Evolutionary conservation across 2,113 vertebrate genomes (phyloP).

Genomic region (Nematolebias whitei): DNA sequence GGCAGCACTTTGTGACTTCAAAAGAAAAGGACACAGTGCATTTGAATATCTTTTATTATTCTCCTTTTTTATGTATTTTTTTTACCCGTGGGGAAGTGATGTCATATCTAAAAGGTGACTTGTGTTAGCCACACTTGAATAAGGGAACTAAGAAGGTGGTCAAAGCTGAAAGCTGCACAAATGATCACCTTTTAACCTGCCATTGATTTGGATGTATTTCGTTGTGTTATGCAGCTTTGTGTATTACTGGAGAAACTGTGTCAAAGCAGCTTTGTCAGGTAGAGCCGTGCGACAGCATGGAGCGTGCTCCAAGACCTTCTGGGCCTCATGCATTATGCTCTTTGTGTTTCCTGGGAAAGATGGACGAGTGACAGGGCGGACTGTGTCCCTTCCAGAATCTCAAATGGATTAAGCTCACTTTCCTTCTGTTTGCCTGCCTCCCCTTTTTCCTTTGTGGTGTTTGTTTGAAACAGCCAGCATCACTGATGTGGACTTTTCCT

Average conservation of each 20-base stretch:
- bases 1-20: slow-evolving; percentile 62
- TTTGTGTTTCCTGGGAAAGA: slow-evolving; percentile 77
- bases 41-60: slow-evolving; percentile 58
- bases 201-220: slow-evolving; percentile 62
- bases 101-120: slow-evolving; percentile 53
- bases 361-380: slow-evolving; percentile 72
- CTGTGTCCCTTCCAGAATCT: slow-evolving; percentile 75
- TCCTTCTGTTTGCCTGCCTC: slow-evolving; percentile 31
- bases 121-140: slow-evolving; percentile 54
- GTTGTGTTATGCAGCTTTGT: slow-evolving; percentile 51
- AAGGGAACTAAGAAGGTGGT: slow-evolving; percentile 36
- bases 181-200: slow-evolving; percentile 66
- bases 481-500: slow-evolving; percentile 71
- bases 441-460: slow-evolving; percentile 41
- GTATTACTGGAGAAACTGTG: slow-evolving; percentile 52
- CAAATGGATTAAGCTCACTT: slow-evolving; percentile 67
- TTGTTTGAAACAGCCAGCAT: slow-evolving; percentile 61
- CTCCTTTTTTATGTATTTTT: slow-evolving; percentile 6
- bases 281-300: slow-evolving; percentile 71
- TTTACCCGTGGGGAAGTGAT: slow-evolving; percentile 33
- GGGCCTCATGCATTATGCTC: slow-evolving; percentile 85
- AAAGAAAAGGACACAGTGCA: slow-evolving; percentile 57
- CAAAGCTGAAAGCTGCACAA: slow-evolving; percentile 44
- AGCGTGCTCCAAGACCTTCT: slow-evolving; percentile 75
- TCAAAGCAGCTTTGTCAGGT: slow-evolving; percentile 56